Percentiles rank a stretch among this genome's conserved stretches.
phyloP scores from a whole-genome alignment of 2,888 invertebrate species.

The Drosophila kuntzei region DNA sequence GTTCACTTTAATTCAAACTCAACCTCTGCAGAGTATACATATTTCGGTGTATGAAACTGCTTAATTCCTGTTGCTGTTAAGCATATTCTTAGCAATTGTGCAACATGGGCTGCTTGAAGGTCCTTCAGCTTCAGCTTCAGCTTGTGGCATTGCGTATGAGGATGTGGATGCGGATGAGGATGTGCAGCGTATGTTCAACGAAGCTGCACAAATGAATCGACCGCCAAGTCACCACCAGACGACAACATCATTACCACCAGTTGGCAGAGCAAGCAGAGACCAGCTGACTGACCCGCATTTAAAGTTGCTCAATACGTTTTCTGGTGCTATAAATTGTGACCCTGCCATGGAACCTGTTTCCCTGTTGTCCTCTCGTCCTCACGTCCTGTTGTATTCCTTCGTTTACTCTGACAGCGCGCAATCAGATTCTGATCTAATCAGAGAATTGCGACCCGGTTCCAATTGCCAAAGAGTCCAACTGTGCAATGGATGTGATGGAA shows the following conservation, averaged over 20 bases:
- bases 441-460: conserved; percentile 62
- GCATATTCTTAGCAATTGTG: conserved; percentile 67
- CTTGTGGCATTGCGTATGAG: conserved; percentile 29
- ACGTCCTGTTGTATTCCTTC: conserved; percentile 23
- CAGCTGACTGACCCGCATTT: conserved; percentile 80
- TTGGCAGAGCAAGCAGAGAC: conserved; percentile 38
- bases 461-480: conserved; percentile 70
- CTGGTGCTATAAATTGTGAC: conserved; percentile 81
- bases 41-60: conserved; percentile 8
- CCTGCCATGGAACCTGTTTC: conserved; percentile 67
- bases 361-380: conserved; percentile 14
- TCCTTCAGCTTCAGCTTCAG: conserved; percentile 27
- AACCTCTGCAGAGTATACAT: conserved; percentile 21
- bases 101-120: conserved; percentile 52
- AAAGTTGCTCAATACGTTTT: conserved; percentile 85
- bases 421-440: conserved; percentile 80
- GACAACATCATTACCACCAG: conserved; percentile 69
- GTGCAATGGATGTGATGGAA: conserved; percentile 82
- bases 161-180: conserved; percentile 63
- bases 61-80: conserved; percentile 32
- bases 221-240: conserved; percentile 81
- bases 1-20: not conserved
- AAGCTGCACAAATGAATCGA: conserved; percentile 83
- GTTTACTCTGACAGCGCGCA: conserved; percentile 48
- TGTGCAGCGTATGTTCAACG: conserved; percentile 83